Percentiles rank a stretch among this genome's conserved stretches.
phyloP scores from a whole-genome alignment of 2,797 vertebrate species.

The Lophius americanus region DNA sequence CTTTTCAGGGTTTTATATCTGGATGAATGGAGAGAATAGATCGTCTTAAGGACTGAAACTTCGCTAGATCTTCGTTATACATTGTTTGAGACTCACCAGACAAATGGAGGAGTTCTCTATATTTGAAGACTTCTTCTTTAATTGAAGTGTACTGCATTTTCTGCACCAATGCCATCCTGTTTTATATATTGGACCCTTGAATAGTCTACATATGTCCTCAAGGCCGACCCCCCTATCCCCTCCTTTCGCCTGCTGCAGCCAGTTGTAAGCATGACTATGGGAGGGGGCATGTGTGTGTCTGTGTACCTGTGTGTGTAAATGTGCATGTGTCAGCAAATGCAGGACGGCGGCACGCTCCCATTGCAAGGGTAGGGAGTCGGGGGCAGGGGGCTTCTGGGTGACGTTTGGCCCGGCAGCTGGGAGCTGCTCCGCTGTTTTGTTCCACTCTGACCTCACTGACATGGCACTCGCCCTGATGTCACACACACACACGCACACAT shows the following conservation, averaged over 20 bases:
- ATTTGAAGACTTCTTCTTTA: no score
- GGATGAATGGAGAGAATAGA: no score
- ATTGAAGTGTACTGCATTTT: no score
- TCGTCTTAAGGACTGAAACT: no score
- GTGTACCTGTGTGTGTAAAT: slow-evolving; percentile 40
- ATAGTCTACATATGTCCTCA: slow-evolving; percentile 49
- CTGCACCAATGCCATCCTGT: neutral
- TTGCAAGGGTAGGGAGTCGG: slow-evolving; percentile 36
- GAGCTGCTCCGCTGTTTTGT: slow-evolving; percentile 72
- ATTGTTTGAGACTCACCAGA: no score
- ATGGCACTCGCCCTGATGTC: slow-evolving; percentile 73
- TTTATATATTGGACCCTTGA: slow-evolving; percentile 13
- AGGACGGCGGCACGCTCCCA: slow-evolving; percentile 67
- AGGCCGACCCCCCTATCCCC: slow-evolving; percentile 48
- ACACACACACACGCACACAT: slow-evolving; percentile 47
- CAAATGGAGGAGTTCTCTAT: no score
- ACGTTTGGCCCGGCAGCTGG: slow-evolving; percentile 80
- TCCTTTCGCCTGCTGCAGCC: slow-evolving; percentile 38
- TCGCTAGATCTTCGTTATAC: no score
- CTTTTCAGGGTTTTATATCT: no score
- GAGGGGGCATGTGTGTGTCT: slow-evolving; percentile 19
- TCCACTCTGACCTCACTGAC: slow-evolving; percentile 63
- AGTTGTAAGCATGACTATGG: slow-evolving; percentile 54
- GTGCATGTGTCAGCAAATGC: slow-evolving; percentile 59
- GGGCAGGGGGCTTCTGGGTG: slow-evolving; percentile 25